These are phyloP conservation scores for Musca domestica DNA, from an alignment of 1,140 invertebrate genomes.

Conservation along the genomic window DNA sequence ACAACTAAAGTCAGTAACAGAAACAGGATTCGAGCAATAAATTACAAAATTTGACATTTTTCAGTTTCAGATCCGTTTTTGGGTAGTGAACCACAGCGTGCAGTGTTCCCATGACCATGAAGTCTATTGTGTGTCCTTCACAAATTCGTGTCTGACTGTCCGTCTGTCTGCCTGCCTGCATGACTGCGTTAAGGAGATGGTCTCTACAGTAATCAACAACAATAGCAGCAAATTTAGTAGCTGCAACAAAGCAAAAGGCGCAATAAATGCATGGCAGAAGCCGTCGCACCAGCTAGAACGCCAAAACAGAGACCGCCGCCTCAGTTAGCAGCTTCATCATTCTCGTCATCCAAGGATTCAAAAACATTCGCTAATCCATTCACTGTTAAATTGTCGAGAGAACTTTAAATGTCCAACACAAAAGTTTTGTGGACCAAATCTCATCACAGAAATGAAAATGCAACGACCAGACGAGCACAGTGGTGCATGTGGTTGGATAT, in stretches of 20 bases:
- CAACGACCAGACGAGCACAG: no score
- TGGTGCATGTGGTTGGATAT: no score
- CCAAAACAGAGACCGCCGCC: no score
- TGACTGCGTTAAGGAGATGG: not conserved
- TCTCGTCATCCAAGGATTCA: no score
- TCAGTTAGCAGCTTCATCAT: no score
- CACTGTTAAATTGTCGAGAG: no score
- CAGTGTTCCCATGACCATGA: constrained; percentile 12
- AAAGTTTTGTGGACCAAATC: no score
- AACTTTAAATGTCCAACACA: no score
- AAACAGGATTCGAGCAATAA: constrained; percentile 54
- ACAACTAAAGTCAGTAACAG: constrained; percentile 44
- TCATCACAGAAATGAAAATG: no score
- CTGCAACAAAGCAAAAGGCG: not conserved
- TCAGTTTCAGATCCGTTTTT: constrained; percentile 52
- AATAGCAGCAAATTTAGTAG: not conserved
- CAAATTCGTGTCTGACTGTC: not conserved
- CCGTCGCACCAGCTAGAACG: no score
- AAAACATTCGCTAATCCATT: no score
- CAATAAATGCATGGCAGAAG: no score
- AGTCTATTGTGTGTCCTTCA: not conserved
- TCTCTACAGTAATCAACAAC: not conserved
- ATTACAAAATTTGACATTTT: constrained; percentile 54
- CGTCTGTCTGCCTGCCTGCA: not conserved
- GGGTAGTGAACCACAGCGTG: constrained; percentile 8